These are phyloP conservation scores for Urocynchramus pylzowi DNA, from an alignment of 2,113 vertebrate species.

Conservation along the genomic window DNA sequence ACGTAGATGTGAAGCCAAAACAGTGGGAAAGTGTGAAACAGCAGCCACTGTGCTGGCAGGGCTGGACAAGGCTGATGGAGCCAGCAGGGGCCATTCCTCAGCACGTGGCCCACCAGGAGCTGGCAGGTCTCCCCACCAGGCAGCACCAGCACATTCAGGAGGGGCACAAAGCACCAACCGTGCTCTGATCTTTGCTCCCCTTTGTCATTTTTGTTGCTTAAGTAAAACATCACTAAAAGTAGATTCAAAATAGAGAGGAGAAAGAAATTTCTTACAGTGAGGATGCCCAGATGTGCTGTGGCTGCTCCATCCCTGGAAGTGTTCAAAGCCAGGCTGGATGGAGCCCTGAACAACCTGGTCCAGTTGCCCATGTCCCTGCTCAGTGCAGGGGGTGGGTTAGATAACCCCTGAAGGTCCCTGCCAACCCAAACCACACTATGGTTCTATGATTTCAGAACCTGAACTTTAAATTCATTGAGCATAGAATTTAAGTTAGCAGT, in stretches of 20 bases:
- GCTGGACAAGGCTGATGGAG: accelerated
- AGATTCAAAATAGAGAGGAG: background rate
- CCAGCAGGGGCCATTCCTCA: background rate
- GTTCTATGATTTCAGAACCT: background rate
- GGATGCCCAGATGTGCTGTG: background rate
- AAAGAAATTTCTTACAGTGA: background rate
- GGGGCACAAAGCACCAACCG: background rate
- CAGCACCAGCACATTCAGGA: background rate
- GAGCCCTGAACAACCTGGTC: background rate
- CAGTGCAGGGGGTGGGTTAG: background rate
- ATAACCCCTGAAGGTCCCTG: background rate
- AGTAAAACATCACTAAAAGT: background rate
- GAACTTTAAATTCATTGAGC: accelerated
- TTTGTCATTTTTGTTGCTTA: background rate
- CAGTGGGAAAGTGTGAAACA: background rate
- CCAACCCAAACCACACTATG: background rate
- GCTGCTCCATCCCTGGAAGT: background rate
- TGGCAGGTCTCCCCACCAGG: background rate
- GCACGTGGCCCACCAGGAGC: background rate
- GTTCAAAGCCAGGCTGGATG: background rate
- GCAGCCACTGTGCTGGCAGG: background rate
- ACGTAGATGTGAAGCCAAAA: background rate
- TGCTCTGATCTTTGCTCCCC: background rate
- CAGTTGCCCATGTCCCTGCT: background rate
- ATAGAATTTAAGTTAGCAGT: background rate